Evolutionary conservation across 2,797 vertebrate species (phyloP), one percentile per base, ranked within the genome.

Genomic region (Acrossocheilus wenchowensis): DNA sequence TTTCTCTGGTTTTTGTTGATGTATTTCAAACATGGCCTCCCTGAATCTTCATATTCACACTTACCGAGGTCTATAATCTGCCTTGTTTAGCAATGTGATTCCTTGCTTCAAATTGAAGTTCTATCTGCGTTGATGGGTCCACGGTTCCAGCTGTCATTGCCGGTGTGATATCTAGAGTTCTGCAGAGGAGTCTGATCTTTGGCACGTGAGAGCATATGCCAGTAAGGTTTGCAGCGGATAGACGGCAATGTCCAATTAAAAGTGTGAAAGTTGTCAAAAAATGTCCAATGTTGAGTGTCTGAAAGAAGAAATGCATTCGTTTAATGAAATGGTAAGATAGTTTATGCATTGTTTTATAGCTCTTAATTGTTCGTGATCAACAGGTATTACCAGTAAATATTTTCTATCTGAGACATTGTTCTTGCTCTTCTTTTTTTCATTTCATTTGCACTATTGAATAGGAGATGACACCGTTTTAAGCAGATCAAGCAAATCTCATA

Each of bases 41-140:
- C 21, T n/a, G 72, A 71, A 66, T 77, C 5, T 6, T 64, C 43
- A 78, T 52, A 84, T 85, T 88, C 80, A 87, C 83, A 81, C 69
- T 82, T 83, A 78, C 52, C 62, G 57, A 83, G 48, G 34, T 85
- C 34, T 86, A 64, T 68, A 14, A 69, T 52, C 66, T 86, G 48
- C 64, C 77, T 48, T 69, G 48, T 87, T 75, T 54, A 57, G 39
- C 82, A 75, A 78, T 82, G 78, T 71, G 77, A 86, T 91, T 90
- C 71, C 84, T 87, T 91, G 90, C 91, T 93, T 95, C 90, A 93
- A 91, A 92, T 93, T 93, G 89, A 94, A 92, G 92, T 93, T 87
- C 52, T 72, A 66, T 34, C 86, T 91, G 84, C 84, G 84, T 90
- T 78, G 69, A 87, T 82, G 64, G 54, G 84, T 93, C 89, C 83